These are phyloP conservation scores for Echinops telfairi DNA, from an alignment of 2,113 vertebrate species.

Conservation along the genomic window DNA sequence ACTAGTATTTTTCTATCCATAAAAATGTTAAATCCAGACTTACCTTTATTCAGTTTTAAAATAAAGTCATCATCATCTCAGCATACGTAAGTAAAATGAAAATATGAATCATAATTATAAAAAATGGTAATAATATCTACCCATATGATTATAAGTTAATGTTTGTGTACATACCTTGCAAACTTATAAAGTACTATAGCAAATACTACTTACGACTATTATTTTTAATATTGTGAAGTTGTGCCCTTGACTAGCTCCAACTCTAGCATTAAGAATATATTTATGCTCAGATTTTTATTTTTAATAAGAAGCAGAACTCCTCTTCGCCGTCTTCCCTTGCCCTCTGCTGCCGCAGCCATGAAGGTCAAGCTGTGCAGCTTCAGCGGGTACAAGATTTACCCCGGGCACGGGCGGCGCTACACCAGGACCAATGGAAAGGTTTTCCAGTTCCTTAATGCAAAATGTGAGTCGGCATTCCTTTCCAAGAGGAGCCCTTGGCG, in stretches of 20 bases:
- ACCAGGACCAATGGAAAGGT: too few species aligned
- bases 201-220: neutral
- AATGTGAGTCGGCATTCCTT: too few species aligned
- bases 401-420: too few species aligned
- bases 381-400: too few species aligned
- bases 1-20: constrained; percentile 45
- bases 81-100: constrained; percentile 50
- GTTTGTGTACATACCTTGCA: constrained; percentile 41
- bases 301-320: constrained; percentile 39
- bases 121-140: constrained; percentile 3
- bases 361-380: too few species aligned
- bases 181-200: neutral
- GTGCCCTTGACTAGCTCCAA: constrained; percentile 24
- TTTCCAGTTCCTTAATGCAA: too few species aligned
- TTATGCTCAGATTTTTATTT: neutral
- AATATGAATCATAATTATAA: neutral
- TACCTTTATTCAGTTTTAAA: constrained; percentile 58
- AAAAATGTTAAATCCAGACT: constrained; percentile 49
- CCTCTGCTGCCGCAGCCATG: too few species aligned
- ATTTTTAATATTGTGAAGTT: constrained; percentile 36
- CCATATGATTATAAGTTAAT: constrained; percentile 37
- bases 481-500: too few species aligned
- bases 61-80: constrained; percentile 33
- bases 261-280: neutral
- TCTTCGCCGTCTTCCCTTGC: too few species aligned